These are phyloP conservation scores for Vanessa tameamea DNA, from an alignment of 1,140 invertebrate genomes.

Conservation along the genomic window DNA sequence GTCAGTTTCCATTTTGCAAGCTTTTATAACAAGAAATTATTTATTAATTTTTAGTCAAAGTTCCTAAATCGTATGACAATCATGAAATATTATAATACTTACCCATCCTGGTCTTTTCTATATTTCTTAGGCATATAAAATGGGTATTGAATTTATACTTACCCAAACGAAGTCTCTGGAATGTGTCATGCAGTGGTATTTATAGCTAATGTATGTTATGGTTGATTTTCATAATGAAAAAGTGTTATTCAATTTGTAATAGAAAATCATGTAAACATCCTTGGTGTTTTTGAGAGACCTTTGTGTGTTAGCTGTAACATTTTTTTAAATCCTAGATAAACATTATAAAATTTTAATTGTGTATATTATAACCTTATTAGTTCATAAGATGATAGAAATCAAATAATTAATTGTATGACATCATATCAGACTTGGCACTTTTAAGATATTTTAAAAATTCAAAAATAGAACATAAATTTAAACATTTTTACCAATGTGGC, in stretches of 20 bases:
- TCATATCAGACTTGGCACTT: too few relatives aligned
- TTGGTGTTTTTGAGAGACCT: neutral
- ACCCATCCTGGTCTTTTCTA: constrained; percentile 41
- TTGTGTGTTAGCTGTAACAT: too few relatives aligned
- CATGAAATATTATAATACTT: constrained; percentile 46
- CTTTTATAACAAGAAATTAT: constrained; percentile 70
- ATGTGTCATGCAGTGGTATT: constrained; percentile 39
- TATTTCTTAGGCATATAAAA: constrained; percentile 25
- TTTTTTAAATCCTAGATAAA: too few relatives aligned
- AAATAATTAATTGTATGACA: too few relatives aligned
- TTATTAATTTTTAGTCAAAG: constrained; percentile 47
- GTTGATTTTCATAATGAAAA: neutral
- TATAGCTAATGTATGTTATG: neutral
- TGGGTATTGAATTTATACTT: constrained; percentile 51
- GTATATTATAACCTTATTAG: too few relatives aligned
- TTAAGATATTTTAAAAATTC: too few relatives aligned
- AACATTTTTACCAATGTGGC: too few relatives aligned
- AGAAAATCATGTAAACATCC: neutral
- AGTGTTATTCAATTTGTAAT: neutral
- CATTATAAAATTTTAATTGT: too few relatives aligned
- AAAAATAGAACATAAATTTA: too few relatives aligned
- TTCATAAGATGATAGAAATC: too few relatives aligned
- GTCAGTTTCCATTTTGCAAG: constrained; percentile 76
- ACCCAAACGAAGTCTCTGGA: constrained; percentile 52
- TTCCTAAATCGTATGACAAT: constrained; percentile 28